Conservation (phyloP, 2,113 vertebrate genomes). For the Cathartes aura region DNA sequence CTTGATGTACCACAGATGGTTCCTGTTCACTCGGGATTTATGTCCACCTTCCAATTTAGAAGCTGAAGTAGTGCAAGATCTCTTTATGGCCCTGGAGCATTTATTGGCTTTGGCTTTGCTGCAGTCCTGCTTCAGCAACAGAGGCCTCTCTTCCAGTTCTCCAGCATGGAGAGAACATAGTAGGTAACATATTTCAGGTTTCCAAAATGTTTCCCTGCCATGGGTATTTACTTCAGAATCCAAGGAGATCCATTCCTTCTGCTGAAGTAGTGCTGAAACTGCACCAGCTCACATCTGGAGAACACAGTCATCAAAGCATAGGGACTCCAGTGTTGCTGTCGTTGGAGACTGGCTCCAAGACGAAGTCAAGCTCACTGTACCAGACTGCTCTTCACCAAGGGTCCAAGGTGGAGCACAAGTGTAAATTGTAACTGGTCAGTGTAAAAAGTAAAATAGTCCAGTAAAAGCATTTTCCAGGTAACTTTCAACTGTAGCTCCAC, state of each 20-base stretch:
- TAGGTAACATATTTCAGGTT: neutral
- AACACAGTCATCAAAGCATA: neutral
- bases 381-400: neutral
- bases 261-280: neutral
- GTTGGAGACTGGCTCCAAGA: neutral
- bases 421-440: neutral
- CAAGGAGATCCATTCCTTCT: neutral
- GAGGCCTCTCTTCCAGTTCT: neutral
- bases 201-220: neutral
- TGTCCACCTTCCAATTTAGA: neutral
- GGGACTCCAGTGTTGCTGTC: neutral
- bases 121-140: neutral
- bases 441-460: neutral
- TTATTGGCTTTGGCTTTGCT: neutral
- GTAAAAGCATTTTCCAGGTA: neutral
- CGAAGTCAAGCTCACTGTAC: neutral
- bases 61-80: neutral
- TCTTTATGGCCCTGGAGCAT: neutral
- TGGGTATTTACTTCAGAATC: neutral
- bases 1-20: neutral
- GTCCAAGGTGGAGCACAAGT: neutral
- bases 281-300: neutral
- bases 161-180: neutral
- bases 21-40: neutral
- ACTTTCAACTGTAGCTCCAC: neutral